Base-by-base conservation (phyloP, 2,797 vertebrate species). In the Tamandua tetradactyla region DNA sequence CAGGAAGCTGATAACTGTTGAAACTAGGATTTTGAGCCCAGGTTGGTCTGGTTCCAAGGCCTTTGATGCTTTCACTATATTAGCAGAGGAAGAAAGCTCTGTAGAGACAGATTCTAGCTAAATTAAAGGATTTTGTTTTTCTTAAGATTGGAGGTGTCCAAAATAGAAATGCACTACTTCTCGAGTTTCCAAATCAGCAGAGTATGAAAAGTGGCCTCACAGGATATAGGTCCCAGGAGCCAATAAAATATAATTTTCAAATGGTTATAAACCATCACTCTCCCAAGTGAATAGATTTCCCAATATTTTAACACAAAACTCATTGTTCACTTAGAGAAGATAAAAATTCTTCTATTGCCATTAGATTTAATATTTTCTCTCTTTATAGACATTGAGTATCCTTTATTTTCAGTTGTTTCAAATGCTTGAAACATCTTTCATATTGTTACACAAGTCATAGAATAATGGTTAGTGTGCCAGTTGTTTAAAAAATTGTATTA, bases 401-500 rank as follows among this genome's bases (percentile, higher is more conserved):
- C 22, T 95, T 92, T 78, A 55, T 62, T 32, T 52, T 87, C 62
- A 76, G 68, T 88, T 75, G 18, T 87, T 87, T 79, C 74, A 87
- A 90, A 55, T 80, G 32, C 66, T 88, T 79, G 23, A 79, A 44
- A 80, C n/a, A 44, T 75, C 52, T 89, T 88, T 71, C 42, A 87
- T 44, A 37, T 79, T 79, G 59, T 87, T 68, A 74, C 2, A 23
- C 44, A 52, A 94, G 13, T 52, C 47, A 89, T 82, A 88, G 59
- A 92, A 49, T 27, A 83, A 23, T 20, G n/a, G 14, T n/a, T 81
- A 88, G 27, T 42, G 22, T 84, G 9, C 95, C 83, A 76, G 7
- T 44, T 69, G 35, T 25, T 40, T 83, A 44, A n/a, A 82, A 62
- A 88, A 66, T 57, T 75, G 4, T 49, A 66, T 71, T 55, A 5